Percentiles rank a stretch among this genome's conserved stretches.
Conservation (phyloP, 2,888 invertebrate genomes). For the Parnassius apollo region DNA sequence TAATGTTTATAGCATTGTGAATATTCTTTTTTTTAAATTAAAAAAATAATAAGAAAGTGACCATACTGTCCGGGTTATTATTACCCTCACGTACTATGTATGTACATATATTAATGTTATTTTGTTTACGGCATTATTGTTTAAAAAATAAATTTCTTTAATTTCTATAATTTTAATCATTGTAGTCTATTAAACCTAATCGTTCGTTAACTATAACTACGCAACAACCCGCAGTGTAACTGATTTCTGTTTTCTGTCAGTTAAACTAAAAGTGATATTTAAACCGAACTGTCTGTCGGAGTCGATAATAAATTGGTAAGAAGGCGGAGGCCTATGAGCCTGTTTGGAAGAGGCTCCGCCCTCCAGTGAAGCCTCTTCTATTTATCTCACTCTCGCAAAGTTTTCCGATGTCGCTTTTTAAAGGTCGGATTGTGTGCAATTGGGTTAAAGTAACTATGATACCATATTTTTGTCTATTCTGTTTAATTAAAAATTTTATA, state of each 20-base stretch:
- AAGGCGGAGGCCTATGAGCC: conserved; percentile 6
- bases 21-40: no score
- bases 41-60: no score
- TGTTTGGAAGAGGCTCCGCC: conserved; percentile 15
- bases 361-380: conserved; percentile 21
- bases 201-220: no score
- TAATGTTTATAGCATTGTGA: no score
- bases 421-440: no score
- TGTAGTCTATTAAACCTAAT: background rate
- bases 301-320: conserved; percentile 6
- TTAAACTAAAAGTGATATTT: conserved; percentile 9
- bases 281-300: background rate
- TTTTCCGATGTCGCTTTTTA: background rate
- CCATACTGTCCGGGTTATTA: no score
- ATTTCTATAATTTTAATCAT: background rate
- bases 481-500: no score
- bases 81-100: no score
- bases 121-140: background rate
- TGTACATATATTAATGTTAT: no score
- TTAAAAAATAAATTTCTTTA: background rate
- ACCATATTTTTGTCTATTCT: no score
- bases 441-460: no score
- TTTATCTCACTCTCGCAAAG: conserved; percentile 22
- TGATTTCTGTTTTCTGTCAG: background rate
- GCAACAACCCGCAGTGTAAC: background rate